Conservation (phyloP, 2,797 vertebrate species). For the Anableps anableps region DNA sequence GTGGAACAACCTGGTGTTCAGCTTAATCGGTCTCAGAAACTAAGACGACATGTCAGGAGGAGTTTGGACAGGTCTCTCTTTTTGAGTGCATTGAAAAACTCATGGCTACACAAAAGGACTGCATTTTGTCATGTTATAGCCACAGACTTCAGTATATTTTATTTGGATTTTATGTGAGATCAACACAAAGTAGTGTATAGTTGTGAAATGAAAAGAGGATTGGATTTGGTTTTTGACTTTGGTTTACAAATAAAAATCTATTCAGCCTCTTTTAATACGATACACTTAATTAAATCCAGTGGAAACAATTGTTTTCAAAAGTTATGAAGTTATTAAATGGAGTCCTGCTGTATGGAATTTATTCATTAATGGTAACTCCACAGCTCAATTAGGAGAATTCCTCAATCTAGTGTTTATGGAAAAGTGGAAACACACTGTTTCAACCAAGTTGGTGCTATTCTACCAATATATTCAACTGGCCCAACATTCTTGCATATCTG, state of each 20-base stretch:
- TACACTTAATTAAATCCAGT: not conserved
- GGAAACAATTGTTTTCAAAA: not conserved
- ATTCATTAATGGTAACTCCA: not conserved
- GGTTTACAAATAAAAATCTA: not conserved
- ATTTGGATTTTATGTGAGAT: not conserved
- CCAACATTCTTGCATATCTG: not conserved
- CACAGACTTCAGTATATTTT: not conserved
- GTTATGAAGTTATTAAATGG: not conserved
- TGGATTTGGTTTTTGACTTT: not conserved
- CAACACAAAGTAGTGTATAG: not conserved
- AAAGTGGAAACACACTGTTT: not conserved
- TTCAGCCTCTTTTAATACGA: not conserved
- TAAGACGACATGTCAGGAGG: conserved; percentile 61
- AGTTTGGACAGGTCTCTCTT: conserved; percentile 63
- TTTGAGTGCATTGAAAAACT: conserved; percentile 45
- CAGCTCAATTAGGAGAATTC: not conserved
- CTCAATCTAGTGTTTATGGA: not conserved
- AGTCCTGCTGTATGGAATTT: not conserved
- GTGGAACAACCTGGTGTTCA: conserved; percentile 57
- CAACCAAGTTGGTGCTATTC: not conserved
- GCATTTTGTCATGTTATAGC: not conserved
- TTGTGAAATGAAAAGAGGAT: not conserved
- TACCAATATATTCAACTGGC: not conserved
- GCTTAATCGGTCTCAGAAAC: conserved; percentile 62
- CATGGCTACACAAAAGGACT: conserved; percentile 13